Base-by-base conservation (phyloP, 64 coral and sea anemone genomes). In the Anthopleura sola region DNA sequence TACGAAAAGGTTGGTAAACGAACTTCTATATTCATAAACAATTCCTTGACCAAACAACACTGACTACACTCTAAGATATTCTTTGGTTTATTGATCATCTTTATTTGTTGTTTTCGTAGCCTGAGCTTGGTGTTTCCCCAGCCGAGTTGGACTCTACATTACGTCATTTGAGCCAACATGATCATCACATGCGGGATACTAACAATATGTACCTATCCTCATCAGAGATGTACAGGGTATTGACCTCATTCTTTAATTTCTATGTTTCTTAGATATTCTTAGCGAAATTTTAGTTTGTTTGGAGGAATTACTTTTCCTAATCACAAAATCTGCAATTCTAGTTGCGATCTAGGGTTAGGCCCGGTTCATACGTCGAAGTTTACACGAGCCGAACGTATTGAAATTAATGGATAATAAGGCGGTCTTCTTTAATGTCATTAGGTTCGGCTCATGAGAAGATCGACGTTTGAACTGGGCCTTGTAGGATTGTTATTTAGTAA, bases 171-270 rank as follows among this genome's bases (percentile, higher is more conserved):
- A 33, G 24, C 44, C 37, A 23, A 71, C 66, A 11, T 28, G 68
- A 85, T 2, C 81, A 31, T 38, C 82, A 78, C 29, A 29, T 19
- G 54, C 54, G 56, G 21, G 76, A 79, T 44, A n/a, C n/a, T n/a
- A 18, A 79, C 36, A 79, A 39, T 17, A 79, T n/a, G 3, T 79
- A 79, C 24, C 39, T 91, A 13, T 86, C 89, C 0, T 91, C 89
- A 71, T 91, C 89, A 0, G 89, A 91, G 78, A 91, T 91, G 89
- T 91, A 86, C 57, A 54, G 84, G 89, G 89, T 91, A 74, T 53
- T 75, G 29, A 31, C 24, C 13, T 36, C 29, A 9, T 71, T 34
- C 8, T 26, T 26, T 62, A 26, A n/a, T n/a, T n/a, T n/a, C n/a
- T n/a, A n/a, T n/a, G n/a, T 62, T n/a, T 62, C 13, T 32, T 34